Evolutionary conservation across 2,113 vertebrate species (phyloP).

Genomic region (Osmerus eperlanus): DNA sequence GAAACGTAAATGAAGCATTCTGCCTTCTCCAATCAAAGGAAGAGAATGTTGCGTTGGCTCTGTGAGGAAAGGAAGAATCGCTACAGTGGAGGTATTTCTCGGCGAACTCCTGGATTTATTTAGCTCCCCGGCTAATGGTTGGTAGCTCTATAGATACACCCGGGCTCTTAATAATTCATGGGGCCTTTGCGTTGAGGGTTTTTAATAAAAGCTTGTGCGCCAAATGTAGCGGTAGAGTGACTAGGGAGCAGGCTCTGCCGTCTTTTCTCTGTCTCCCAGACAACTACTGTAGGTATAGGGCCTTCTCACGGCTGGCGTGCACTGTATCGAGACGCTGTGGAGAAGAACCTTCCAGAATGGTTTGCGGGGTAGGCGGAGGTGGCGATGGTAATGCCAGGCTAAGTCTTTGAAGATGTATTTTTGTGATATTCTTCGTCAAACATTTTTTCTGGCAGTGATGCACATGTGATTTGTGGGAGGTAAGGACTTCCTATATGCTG

Average conservation of each 20-base stretch:
- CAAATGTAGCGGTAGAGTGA: constrained; percentile 17
- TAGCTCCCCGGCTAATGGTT: constrained; percentile 67
- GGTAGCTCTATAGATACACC: constrained; percentile 67
- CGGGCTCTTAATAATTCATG: constrained; percentile 71
- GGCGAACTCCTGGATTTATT: constrained; percentile 54
- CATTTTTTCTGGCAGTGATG: too few species aligned
- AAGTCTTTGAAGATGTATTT: neutral
- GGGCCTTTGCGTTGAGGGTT: constrained; percentile 32
- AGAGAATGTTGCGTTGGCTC: constrained; percentile 47
- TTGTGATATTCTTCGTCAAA: neutral
- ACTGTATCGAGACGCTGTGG: constrained; percentile 34
- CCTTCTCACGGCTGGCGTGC: constrained; percentile 8
- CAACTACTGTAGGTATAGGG: constrained; percentile 1
- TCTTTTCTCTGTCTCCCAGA: constrained; percentile 17
- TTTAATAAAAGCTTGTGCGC: constrained; percentile 59
- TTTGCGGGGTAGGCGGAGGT: constrained; percentile 20
- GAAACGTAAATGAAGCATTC: constrained; percentile 48
- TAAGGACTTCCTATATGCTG: too few species aligned
- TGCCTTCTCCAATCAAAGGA: constrained; percentile 56
- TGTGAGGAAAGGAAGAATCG: constrained; percentile 14
- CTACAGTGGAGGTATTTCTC: constrained; percentile 51
- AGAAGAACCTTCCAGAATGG: constrained; percentile 13
- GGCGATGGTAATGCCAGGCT: neutral
- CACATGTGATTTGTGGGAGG: too few species aligned
- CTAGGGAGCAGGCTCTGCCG: constrained; percentile 31